phyloP scores from a whole-genome alignment of 23 tunicate species.

The Ascidia mentula region DNA sequence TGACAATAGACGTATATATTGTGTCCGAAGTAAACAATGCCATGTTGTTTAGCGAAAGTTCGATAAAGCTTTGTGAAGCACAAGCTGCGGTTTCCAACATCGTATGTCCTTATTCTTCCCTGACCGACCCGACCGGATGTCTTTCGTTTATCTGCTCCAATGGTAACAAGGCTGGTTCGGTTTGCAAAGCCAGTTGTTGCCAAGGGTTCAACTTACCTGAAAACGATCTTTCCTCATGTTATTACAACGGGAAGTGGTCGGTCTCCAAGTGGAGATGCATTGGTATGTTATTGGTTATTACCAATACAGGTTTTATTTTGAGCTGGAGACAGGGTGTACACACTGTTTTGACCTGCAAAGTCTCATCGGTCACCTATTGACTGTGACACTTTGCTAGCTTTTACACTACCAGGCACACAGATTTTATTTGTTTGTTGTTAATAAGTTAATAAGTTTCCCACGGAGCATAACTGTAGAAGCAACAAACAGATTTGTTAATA shows the following conservation, averaged over 20 bases:
- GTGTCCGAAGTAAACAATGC: no score
- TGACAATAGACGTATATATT: no score
- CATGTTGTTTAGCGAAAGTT: constrained; percentile 43
- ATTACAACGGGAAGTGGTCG: constrained; percentile 76
- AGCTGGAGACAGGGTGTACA: no score
- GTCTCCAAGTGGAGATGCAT: constrained; percentile 43
- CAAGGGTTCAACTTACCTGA: constrained; percentile 31
- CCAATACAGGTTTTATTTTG: no score
- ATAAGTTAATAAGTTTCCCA: no score
- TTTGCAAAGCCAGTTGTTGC: constrained; percentile 54
- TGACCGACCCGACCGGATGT: constrained; percentile 32
- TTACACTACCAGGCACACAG: no score
- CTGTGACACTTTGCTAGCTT: no score
- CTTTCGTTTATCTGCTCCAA: constrained; percentile 10
- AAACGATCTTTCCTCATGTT: constrained; percentile 22
- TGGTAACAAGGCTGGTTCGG: constrained; percentile 47
- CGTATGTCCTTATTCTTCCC: constrained; percentile 7
- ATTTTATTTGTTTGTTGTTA: no score
- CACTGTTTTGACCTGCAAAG: no score
- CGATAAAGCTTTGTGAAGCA: constrained; percentile 46
- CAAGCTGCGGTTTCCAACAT: constrained; percentile 18
- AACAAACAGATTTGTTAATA: no score
- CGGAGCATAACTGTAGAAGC: no score
- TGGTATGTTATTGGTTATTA: constrained; percentile 53
- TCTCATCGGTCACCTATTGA: no score